These are phyloP conservation scores for Ectropis grisescens DNA, from an alignment of 1,140 invertebrate genomes.

Conservation along the genomic window DNA sequence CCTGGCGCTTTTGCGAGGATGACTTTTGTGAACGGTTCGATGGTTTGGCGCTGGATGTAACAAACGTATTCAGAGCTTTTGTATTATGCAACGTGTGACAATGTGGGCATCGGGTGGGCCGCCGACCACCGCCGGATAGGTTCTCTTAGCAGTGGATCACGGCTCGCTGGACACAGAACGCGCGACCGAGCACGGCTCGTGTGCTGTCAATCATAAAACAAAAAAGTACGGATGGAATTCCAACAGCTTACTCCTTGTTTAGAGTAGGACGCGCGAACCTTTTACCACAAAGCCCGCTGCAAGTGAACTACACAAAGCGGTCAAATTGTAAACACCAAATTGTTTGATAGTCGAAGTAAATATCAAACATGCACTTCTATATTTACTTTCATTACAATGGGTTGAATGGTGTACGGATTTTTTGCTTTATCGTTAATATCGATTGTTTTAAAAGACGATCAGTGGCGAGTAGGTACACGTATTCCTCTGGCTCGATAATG, in stretches of 20 bases:
- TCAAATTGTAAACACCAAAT: conserved; percentile 20
- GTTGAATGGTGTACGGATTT: conserved; percentile 2
- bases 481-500: conserved; percentile 38
- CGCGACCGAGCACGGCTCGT: conserved; percentile 61
- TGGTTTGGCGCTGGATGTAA: conserved; percentile 17
- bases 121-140: conserved; percentile 25
- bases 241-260: conserved; percentile 48
- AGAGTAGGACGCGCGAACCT: conserved; percentile 30
- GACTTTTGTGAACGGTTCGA: conserved; percentile 21
- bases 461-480: conserved; percentile 26
- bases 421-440: conserved; percentile 18
- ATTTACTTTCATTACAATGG: no score
- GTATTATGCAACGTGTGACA: conserved; percentile 43
- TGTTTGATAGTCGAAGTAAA: no score
- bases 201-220: conserved; percentile 67
- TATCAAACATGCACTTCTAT: no score
- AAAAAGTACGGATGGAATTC: conserved; percentile 51
- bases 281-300: conserved; percentile 28
- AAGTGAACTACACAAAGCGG: conserved; percentile 24
- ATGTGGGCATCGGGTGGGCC: conserved; percentile 29
- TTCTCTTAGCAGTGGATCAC: conserved; percentile 55
- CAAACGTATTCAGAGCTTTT: conserved; percentile 22
- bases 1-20: conserved; percentile 13
- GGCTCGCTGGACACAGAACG: conserved; percentile 47
- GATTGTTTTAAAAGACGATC: conserved; percentile 27